Evolutionary conservation across 2,113 vertebrate genomes (phyloP), one percentile per base, ranked within the genome.

Genomic region (Zosterops hypoxanthus): DNA sequence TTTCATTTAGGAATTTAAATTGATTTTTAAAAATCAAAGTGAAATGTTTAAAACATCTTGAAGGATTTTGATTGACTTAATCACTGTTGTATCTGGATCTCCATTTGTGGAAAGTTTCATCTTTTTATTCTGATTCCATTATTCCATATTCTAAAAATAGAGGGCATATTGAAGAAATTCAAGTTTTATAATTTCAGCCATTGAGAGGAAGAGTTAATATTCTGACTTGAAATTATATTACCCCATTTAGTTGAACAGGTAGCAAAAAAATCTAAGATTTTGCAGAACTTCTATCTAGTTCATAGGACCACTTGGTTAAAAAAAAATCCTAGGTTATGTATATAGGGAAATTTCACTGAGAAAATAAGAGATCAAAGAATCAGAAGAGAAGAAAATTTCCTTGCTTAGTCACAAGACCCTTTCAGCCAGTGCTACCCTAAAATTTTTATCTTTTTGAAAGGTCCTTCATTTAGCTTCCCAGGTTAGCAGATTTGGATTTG

Each of bases 31-130:
- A 92, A 86, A 70, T 50, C 14, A 18, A 90, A 96, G 71, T 3
- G 21, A 77, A 95, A 81, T 97, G 72, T 94, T 94, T 78, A 56
- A 95, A 93, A 92, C 88, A 93, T 90, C 68, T 66, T 77, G 82
- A 90, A 96, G 52, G 64, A 81, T 92, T 97, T 94, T 96, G 91
- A 94, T 95, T 93, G 91, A 96, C 86, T 97, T 96, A 97, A 95
- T 96, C 82, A 92, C 21, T 96, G 92, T 95, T 97, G 76, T 96
- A 94, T 90, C 94, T 96, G 72, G 56, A 59, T 92, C 80, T 94
- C 69, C 76, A 86, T 94, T 97, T 96, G 86, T 95, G 82, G 47
- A 90, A 94, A 97, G 94, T 95, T 94, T 94, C 52, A 66, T 95
- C 86, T 73, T 92, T 95, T 92, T 95, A 84, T 71, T 93, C 92